Percentiles rank a stretch among this genome's conserved stretches.
Evolutionary conservation across 2,113 vertebrate genomes (phyloP).

Genomic region (Cinclus cinclus): DNA sequence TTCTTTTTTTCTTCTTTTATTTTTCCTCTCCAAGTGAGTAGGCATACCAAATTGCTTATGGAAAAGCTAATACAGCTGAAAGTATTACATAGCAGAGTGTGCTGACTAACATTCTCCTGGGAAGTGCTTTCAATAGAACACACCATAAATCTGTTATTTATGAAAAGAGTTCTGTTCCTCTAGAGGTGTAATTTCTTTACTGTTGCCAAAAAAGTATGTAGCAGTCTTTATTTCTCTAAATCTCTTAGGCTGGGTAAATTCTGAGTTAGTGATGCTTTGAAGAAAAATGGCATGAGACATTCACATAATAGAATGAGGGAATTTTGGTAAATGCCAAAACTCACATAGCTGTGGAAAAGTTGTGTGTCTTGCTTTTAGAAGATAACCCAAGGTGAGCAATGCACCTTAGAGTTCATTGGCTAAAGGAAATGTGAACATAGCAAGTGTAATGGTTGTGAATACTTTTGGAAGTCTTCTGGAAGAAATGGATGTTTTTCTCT

Average conservation of each 20-base stretch:
- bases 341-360: not conserved
- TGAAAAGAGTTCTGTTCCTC: not conserved
- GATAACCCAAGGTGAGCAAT: not conserved
- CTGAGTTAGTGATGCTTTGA: not conserved
- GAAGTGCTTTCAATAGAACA: constrained; percentile 30
- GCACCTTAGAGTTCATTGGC: not conserved
- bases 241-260: not conserved
- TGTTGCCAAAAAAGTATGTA: not conserved
- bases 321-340: not conserved
- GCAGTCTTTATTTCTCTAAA: not conserved
- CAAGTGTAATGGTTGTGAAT: not conserved
- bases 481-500: not conserved
- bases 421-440: not conserved
- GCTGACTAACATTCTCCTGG: constrained; percentile 17
- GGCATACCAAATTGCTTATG: not conserved
- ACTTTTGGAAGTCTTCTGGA: not conserved
- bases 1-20: not conserved
- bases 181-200: constrained; percentile 12
- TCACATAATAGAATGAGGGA: not conserved
- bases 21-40: not conserved
- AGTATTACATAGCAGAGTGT: not conserved
- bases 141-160: not conserved
- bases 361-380: not conserved
- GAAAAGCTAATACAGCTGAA: constrained; percentile 18
- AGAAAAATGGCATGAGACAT: not conserved